A percentile compares a stretch with the other conserved stretches of the same genome.
Evolutionary conservation across 2,113 vertebrate genomes (phyloP).

Genomic region (Aptenodytes patagonicus): DNA sequence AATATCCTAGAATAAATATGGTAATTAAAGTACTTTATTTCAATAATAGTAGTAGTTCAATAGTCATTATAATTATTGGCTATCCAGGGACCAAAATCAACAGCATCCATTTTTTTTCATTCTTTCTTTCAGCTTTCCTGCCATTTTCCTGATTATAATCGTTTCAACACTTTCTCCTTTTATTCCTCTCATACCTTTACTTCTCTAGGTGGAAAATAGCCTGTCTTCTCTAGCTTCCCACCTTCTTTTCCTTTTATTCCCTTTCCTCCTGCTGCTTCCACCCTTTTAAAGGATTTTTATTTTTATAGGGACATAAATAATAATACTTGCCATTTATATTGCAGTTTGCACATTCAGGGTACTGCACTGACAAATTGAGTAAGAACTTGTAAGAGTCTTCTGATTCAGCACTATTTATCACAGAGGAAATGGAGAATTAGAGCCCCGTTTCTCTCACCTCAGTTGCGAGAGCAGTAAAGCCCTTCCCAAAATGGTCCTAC

Average conservation of each 20-base stretch:
- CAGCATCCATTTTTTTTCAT: not conserved
- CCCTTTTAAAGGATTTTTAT: not conserved
- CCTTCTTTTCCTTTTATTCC: not conserved
- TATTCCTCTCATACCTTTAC: not conserved
- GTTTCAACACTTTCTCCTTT: not conserved
- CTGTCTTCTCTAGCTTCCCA: not conserved
- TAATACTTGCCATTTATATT: constrained; percentile 4
- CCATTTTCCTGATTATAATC: not conserved
- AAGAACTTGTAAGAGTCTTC: constrained; percentile 23
- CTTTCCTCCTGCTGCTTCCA: not conserved
- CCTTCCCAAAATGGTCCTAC: not conserved
- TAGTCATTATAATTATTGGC: not conserved
- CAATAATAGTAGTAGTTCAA: not conserved
- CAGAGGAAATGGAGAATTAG: constrained; percentile 7
- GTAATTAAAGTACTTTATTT: not conserved
- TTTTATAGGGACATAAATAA: constrained; percentile 46
- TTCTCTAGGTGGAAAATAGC: not conserved
- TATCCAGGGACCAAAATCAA: not conserved
- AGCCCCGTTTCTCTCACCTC: not conserved
- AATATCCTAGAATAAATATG: not conserved
- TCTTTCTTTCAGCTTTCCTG: not conserved
- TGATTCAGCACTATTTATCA: constrained; percentile 52
- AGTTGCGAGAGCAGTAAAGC: not conserved
- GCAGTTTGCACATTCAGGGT: not conserved
- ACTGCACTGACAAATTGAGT: constrained; percentile 18